These are phyloP conservation scores for Drosophila rubida DNA, from an alignment of 2,888 invertebrate species.

Conservation along the genomic window DNA sequence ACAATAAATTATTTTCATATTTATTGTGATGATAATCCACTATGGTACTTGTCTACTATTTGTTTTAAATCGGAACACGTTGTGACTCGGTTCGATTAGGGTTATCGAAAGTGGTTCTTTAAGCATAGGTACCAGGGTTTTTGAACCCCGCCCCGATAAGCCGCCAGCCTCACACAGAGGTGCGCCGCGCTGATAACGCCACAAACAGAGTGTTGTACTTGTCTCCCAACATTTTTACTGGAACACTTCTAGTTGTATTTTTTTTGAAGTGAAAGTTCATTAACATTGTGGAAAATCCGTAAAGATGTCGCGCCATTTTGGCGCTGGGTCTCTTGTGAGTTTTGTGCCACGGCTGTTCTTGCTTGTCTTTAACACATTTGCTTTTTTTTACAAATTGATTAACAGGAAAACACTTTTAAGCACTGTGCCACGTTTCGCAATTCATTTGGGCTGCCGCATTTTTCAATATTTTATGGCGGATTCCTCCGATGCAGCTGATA, in stretches of 20 bases:
- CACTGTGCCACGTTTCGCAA: conserved; percentile 42
- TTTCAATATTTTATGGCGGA: conserved; percentile 70
- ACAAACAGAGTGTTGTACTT: background rate
- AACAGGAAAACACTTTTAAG: conserved; percentile 78
- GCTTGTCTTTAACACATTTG: conserved; percentile 40
- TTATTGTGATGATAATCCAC: conserved; percentile 3
- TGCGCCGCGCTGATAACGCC: conserved; percentile 11
- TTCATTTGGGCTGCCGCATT: conserved; percentile 70
- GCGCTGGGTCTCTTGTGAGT: conserved; percentile 23
- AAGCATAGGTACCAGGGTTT: conserved; percentile 55
- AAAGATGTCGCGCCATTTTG: conserved; percentile 27
- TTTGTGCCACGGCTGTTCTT: conserved; percentile 9
- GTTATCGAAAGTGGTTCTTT: conserved; percentile 63
- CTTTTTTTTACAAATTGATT: conserved; percentile 56
- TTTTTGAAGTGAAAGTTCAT: conserved; percentile 53
- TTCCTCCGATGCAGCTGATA: conserved; percentile 38
- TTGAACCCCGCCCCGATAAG: conserved; percentile 49
- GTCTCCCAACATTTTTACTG: background rate
- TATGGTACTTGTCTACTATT: conserved; percentile 10
- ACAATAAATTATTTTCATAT: conserved; percentile 8
- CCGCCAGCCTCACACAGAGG: conserved; percentile 12
- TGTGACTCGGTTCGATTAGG: conserved; percentile 44
- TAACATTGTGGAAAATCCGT: conserved; percentile 52
- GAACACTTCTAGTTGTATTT: background rate
- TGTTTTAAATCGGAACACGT: conserved; percentile 46